Evolutionary conservation across 2,113 vertebrate species (phyloP).

Genomic region (Pleuronectes platessa): DNA sequence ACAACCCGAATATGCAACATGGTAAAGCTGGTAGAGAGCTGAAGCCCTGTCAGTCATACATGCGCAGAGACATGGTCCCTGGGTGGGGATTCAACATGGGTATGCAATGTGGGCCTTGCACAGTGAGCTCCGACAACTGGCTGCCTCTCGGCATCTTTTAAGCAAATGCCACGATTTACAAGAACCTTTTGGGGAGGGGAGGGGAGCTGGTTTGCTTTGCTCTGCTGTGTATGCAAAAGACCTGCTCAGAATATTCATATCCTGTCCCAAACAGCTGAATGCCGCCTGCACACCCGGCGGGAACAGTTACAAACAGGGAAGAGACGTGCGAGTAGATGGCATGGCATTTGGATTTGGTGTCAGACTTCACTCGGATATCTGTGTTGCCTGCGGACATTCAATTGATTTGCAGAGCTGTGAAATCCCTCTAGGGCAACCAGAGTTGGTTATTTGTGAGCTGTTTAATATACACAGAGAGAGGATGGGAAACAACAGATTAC

Average conservation of each 20-base stretch:
- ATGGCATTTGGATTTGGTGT: conserved; percentile 58
- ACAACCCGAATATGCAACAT: conserved; percentile 56
- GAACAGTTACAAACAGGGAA: conserved; percentile 39
- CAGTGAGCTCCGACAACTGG: conserved; percentile 23
- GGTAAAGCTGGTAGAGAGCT: conserved; percentile 26
- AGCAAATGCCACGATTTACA: conserved; percentile 40
- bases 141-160: conserved; percentile 28
- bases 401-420: conserved; percentile 31
- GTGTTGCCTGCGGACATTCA: conserved; percentile 42
- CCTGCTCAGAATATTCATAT: conserved; percentile 66
- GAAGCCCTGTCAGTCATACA: conserved; percentile 49
- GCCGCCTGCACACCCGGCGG: conserved; percentile 55
- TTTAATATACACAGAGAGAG: conserved; percentile 16
- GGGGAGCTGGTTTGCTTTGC: neutral
- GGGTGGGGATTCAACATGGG: neutral
- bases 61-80: conserved; percentile 19
- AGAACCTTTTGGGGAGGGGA: neutral
- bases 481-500: conserved; percentile 46
- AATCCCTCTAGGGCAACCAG: conserved; percentile 28
- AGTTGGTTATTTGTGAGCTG: conserved; percentile 38
- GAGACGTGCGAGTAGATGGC: conserved; percentile 45
- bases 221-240: conserved; percentile 39
- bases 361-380: conserved; percentile 49
- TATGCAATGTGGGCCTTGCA: conserved; percentile 9
- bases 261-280: conserved; percentile 64